Evolutionary conservation across 2,797 vertebrate genomes (phyloP).

Genomic region (Notamacropus eugenii): DNA sequence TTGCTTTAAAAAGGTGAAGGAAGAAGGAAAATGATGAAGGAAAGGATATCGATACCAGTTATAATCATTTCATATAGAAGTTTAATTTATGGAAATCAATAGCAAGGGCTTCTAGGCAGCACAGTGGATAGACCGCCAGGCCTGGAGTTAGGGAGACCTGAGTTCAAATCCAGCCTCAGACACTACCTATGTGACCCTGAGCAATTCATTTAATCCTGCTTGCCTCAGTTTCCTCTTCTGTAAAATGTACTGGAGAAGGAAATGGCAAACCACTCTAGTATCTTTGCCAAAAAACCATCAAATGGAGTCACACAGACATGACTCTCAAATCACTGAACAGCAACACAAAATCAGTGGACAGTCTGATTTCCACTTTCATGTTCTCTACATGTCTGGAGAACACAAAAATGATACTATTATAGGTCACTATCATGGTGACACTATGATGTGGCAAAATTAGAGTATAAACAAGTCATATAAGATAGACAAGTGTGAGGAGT

Average conservation of each 20-base stretch:
- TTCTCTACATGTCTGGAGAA: not conserved
- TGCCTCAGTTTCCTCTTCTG: not conserved
- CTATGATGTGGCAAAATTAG: not conserved
- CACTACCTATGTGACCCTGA: not conserved
- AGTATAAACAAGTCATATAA: not conserved
- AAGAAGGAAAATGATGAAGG: not conserved
- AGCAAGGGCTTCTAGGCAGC: not conserved
- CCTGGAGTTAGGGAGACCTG: not conserved
- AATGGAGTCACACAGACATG: not conserved
- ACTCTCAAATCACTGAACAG: not conserved
- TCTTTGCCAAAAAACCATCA: not conserved
- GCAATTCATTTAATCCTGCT: not conserved
- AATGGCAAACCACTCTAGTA: not conserved
- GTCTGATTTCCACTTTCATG: not conserved
- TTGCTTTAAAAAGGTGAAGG: not conserved
- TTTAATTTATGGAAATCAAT: not conserved
- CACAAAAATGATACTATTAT: not conserved
- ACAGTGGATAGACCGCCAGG: not conserved
- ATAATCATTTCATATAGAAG: not conserved
- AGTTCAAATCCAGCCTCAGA: not conserved
- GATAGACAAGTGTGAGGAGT: not conserved
- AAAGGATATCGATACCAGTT: not conserved
- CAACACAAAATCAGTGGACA: not conserved
- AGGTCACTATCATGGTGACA: not conserved
- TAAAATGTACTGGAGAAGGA: not conserved